These are phyloP conservation scores for Oryzias melastigma DNA, from an alignment of 2,113 vertebrate species.

Conservation along the genomic window DNA sequence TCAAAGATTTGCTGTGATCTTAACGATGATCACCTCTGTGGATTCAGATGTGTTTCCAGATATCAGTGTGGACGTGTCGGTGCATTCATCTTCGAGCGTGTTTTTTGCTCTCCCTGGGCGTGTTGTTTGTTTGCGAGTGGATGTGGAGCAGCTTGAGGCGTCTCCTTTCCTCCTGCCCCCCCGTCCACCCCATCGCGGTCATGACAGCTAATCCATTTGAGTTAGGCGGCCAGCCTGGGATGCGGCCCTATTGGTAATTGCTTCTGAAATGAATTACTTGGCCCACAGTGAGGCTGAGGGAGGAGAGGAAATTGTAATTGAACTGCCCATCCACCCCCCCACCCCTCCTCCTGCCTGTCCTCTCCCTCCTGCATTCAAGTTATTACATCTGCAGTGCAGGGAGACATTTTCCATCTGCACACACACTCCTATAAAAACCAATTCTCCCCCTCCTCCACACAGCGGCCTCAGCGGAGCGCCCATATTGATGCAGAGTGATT, in stretches of 20 bases:
- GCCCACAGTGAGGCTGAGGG: conserved; percentile 49
- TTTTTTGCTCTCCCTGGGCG: conserved; percentile 24
- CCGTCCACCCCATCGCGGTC: not conserved
- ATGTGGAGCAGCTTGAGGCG: conserved; percentile 47
- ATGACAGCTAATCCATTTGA: conserved; percentile 72
- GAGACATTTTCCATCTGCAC: conserved; percentile 50
- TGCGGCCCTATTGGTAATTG: conserved; percentile 61
- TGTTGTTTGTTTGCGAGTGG: conserved; percentile 45
- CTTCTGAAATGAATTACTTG: conserved; percentile 76
- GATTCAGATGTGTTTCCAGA: conserved; percentile 24
- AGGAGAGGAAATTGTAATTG: conserved; percentile 73
- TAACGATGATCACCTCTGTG: conserved; percentile 35
- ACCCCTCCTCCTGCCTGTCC: conserved; percentile 8
- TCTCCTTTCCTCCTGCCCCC: not conserved
- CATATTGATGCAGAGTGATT: conserved; percentile 59
- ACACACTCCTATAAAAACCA: conserved; percentile 38
- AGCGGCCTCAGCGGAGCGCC: conserved; percentile 32
- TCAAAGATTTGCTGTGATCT: conserved; percentile 35
- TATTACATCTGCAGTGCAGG: conserved; percentile 74
- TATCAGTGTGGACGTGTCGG: conserved; percentile 13
- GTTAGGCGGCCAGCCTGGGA: conserved; percentile 53
- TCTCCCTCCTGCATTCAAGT: conserved; percentile 55
- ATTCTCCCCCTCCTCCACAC: conserved; percentile 36
- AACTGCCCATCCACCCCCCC: conserved; percentile 45
- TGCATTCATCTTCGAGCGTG: conserved; percentile 14